Evolutionary conservation across 2,113 vertebrate species (phyloP).

Genomic region (Varanus salvator): DNA sequence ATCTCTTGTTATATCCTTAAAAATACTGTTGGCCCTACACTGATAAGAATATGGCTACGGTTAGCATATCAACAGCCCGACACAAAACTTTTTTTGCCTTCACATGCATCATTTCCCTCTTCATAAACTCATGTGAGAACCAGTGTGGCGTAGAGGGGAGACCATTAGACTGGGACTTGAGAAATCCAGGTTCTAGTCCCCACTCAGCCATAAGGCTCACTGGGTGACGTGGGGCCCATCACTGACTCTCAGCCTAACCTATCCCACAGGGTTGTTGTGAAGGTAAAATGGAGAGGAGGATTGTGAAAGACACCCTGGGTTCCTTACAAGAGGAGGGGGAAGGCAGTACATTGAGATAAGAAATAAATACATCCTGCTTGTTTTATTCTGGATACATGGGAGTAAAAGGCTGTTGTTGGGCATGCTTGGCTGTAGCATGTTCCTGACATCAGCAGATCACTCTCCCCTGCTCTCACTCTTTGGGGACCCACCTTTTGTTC

Average conservation of each 20-base stretch:
- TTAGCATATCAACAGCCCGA: background rate
- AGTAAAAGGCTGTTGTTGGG: background rate
- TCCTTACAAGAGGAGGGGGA: no score
- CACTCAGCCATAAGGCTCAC: no score
- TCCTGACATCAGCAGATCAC: background rate
- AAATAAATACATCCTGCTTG: background rate
- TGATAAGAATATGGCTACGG: background rate
- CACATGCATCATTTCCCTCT: background rate
- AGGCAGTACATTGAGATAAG: no score
- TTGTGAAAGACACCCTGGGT: no score
- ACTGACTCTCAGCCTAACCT: no score
- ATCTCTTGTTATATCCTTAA: background rate
- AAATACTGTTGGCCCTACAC: background rate
- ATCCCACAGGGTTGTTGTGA: no score
- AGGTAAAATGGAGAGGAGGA: no score
- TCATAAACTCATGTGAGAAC: no score
- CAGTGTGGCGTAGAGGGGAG: no score
- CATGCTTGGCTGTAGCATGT: background rate
- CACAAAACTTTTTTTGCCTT: background rate
- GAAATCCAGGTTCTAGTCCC: no score
- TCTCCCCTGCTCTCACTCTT: background rate
- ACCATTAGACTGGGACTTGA: no score
- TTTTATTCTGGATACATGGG: background rate
- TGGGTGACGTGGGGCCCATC: no score
- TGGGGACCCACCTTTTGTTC: background rate